Base-by-base conservation (phyloP, 37 sponge, comb jelly and placozoan species). In the Theonella swinhoei region DNA sequence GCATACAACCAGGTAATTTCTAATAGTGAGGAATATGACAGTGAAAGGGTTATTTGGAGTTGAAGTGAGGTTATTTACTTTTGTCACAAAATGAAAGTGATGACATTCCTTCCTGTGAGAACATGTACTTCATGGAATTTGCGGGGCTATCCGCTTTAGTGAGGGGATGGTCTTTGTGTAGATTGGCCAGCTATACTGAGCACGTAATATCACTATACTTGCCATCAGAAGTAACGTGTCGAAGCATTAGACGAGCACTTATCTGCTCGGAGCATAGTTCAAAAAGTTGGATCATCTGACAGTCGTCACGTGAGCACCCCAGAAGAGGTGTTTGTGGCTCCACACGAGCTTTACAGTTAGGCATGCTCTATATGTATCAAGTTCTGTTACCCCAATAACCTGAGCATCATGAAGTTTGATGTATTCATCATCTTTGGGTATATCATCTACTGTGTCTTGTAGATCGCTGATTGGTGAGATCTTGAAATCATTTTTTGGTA, bases 261-360 rank as follows among this genome's bases (percentile, higher is more conserved):
- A 14, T 47, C 7, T 47, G 54, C 54, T 47, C 54, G 14, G 54
- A 17, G 14, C 54, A 47, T 7, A 47, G 54, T 7, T 47, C 54
- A 47, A 17, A 47, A 7, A 7, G 7, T 14, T 47, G 54, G 7
- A 47, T 17, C 54, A 47, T 47, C 54, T 17, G 7, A 47, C 54
- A 47, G 54, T 47, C 54, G 54, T 7, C 54, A 17, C 32, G 20
- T 4, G 71, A 30, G 71, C 71, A 70, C 4, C 71, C 71, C 8
- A 70, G 38, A 7, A 38, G 39, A 34, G 71, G 38, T 33, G 39
- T 19, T 3, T 19, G 24, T 8, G 71, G 71, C 20, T 70, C 71
- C 19, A 70, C 71, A 8, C 71, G 35, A 34, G 71, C 71, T 20
- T 70, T 70, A 20, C 71, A 70, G 7, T 36, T 70, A 24, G 24